A percentile compares a stretch with the other conserved stretches of the same genome.
Conservation (phyloP, 1,140 invertebrate species). For the Drosophila ohnishii region DNA sequence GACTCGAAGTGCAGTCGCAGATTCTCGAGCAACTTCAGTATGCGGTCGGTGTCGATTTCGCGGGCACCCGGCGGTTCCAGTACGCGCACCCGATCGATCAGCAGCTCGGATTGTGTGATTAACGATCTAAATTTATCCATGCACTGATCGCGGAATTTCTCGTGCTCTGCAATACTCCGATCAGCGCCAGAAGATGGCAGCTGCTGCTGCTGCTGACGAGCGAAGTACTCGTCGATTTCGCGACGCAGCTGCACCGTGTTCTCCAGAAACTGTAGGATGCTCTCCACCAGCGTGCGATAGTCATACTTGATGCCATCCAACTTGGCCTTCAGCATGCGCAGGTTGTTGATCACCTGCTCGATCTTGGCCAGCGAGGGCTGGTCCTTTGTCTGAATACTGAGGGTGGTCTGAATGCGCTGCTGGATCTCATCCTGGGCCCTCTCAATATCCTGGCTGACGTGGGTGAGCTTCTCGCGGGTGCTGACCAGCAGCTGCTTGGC, state of each 20-base stretch:
- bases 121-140: conserved; percentile 83
- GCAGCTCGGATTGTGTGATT: conserved; percentile 81
- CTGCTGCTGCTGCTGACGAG: conserved; percentile 30
- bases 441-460: conserved; percentile 88
- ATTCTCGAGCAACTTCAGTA: conserved; percentile 86
- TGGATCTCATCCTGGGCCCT: conserved; percentile 89
- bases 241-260: conserved; percentile 70
- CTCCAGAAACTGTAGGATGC: conserved; percentile 84
- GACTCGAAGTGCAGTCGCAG: conserved; percentile 82
- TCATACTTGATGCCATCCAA: conserved; percentile 88
- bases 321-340: conserved; percentile 83
- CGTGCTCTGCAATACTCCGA: conserved; percentile 74
- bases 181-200: conserved; percentile 51
- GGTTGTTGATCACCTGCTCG: conserved; percentile 84
- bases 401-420: conserved; percentile 86
- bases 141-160: conserved; percentile 80
- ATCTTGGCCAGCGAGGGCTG: conserved; percentile 86
- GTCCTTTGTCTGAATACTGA: conserved; percentile 84
- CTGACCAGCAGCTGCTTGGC: conserved; percentile 85
- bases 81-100: conserved; percentile 79
- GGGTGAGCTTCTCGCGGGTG: conserved; percentile 84
- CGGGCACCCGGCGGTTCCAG: conserved; percentile 88
- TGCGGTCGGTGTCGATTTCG: conserved; percentile 88
- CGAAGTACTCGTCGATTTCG: conserved; percentile 76
- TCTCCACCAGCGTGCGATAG: conserved; percentile 89